Conservation (phyloP, 2,113 vertebrate genomes). For the Calyptommatus sinebrachiatus region DNA sequence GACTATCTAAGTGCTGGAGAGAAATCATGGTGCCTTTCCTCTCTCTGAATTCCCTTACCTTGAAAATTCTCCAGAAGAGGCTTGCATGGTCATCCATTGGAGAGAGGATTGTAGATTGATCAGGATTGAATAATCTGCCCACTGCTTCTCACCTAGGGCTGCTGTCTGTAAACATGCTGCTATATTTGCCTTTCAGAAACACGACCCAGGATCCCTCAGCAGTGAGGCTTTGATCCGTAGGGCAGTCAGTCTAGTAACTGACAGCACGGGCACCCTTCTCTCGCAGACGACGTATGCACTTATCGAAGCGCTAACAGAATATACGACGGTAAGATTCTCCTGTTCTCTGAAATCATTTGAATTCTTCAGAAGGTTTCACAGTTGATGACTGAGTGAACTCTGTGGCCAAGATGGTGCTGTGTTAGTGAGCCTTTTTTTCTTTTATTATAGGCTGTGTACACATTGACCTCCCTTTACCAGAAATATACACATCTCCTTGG, state of each 20-base stretch:
- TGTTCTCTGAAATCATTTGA: fast-evolving
- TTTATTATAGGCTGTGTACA: slow-evolving; percentile 73
- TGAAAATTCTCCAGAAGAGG: no score
- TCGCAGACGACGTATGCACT: slow-evolving; percentile 76
- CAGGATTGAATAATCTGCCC: no score
- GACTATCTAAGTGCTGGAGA: no score
- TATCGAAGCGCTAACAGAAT: slow-evolving; percentile 78
- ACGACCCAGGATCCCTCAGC: slow-evolving; percentile 65
- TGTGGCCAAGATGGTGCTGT: background rate
- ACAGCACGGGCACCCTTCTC: slow-evolving; percentile 77
- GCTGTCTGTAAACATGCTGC: no score
- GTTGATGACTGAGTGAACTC: no score
- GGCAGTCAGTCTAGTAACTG: slow-evolving; percentile 75
- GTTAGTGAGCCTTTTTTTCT: background rate
- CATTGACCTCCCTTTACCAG: slow-evolving; percentile 76
- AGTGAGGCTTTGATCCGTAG: slow-evolving; percentile 73
- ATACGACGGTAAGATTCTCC: slow-evolving; percentile 69
- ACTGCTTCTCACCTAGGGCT: no score
- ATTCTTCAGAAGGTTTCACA: background rate
- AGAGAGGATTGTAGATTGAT: no score
- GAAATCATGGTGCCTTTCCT: no score
- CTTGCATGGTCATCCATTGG: no score
- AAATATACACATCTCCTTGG: slow-evolving; percentile 72
- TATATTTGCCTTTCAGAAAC: slow-evolving; percentile 68
- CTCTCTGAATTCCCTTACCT: no score